phyloP scores from a whole-genome alignment of 2,797 vertebrate species.

The Sebastes vulpes region DNA sequence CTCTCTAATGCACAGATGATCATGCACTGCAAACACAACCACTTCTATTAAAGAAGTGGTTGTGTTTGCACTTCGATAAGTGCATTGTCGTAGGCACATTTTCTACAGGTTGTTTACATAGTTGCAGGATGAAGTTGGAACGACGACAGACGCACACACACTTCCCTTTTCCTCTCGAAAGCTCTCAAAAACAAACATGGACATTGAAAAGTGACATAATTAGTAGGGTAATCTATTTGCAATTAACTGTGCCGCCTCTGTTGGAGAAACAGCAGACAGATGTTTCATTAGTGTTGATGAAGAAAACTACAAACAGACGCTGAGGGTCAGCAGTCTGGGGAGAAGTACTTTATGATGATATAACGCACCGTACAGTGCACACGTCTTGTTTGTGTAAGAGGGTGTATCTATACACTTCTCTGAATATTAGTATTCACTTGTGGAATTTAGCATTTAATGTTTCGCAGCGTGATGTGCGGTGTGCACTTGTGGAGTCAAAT shows the following conservation, averaged over 20 bases:
- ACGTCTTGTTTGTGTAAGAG: constrained; percentile 33
- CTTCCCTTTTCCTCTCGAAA: constrained; percentile 11
- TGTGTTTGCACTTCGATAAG: not conserved
- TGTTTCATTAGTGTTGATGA: constrained; percentile 80
- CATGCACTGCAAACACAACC: not conserved
- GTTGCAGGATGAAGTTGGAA: not conserved
- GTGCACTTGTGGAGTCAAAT: constrained; percentile 9
- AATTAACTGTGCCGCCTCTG: constrained; percentile 68
- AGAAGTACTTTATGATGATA: constrained; percentile 65
- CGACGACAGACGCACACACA: not conserved
- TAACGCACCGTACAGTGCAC: constrained; percentile 34
- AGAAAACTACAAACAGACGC: constrained; percentile 72
- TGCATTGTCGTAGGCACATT: constrained; percentile 7
- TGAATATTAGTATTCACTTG: not conserved
- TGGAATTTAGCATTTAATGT: not conserved
- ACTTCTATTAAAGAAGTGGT: not conserved
- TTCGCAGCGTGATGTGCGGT: not conserved
- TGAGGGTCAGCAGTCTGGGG: constrained; percentile 72
- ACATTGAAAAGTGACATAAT: constrained; percentile 71
- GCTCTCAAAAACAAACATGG: constrained; percentile 45
- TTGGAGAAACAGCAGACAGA: constrained; percentile 68
- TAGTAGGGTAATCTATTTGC: constrained; percentile 73
- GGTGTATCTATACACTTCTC: not conserved
- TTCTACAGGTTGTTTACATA: constrained; percentile 15
- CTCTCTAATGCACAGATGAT: constrained; percentile 19